These are phyloP conservation scores for Sesia apiformis DNA, from an alignment of 2,888 invertebrate genomes.

Conservation along the genomic window DNA sequence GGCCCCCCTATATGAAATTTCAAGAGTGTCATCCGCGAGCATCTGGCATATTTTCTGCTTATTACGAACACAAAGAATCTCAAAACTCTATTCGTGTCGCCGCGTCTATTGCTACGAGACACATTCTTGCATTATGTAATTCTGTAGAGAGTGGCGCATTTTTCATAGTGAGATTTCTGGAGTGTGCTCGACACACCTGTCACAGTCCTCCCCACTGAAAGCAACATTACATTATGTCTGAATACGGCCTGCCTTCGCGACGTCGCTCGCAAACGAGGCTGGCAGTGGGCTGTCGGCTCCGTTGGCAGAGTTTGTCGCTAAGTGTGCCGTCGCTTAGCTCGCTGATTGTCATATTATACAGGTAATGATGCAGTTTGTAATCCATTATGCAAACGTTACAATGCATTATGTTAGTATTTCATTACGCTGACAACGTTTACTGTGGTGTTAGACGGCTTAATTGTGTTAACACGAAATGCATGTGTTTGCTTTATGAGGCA, in stretches of 20 bases:
- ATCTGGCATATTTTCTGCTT: constrained; percentile 48
- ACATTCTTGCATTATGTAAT: constrained; percentile 30
- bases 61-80: constrained; percentile 61
- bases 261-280: background rate
- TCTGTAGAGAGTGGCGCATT: constrained; percentile 46
- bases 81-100: constrained; percentile 31
- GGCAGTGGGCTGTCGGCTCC: background rate
- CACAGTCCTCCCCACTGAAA: constrained; percentile 41
- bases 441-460: background rate
- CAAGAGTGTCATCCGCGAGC: constrained; percentile 18
- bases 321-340: background rate
- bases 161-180: constrained; percentile 59
- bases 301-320: background rate
- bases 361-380: background rate
- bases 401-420: background rate
- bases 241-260: constrained; percentile 22
- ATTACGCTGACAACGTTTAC: background rate
- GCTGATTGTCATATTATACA: background rate
- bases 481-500: background rate
- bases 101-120: constrained; percentile 16
- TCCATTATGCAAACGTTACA: background rate
- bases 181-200: constrained; percentile 46
- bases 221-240: constrained; percentile 62
- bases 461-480: background rate
- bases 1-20: constrained; percentile 31